Evolutionary conservation across 2,797 vertebrate genomes (phyloP).

Genomic region (Chromis chromis): DNA sequence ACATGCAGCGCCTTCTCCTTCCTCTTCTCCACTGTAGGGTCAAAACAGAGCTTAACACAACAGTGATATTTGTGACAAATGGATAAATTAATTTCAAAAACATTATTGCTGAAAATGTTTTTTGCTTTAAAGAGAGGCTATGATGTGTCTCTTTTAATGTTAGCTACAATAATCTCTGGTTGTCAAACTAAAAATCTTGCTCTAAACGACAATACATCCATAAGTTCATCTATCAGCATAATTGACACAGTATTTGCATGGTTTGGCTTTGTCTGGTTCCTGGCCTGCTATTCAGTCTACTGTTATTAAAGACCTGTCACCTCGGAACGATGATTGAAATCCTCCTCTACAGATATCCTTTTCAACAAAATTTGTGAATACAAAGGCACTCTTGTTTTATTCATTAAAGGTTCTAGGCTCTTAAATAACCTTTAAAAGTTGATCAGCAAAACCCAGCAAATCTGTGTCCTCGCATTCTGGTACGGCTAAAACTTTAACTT

Average conservation of each 20-base stretch:
- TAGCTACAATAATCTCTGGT: neutral
- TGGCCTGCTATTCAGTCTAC: neutral
- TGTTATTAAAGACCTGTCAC: neutral
- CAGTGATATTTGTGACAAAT: slow-evolving; percentile 1
- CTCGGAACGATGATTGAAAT: neutral
- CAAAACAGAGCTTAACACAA: slow-evolving; percentile 45
- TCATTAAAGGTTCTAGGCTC: neutral
- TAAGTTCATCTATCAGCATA: neutral
- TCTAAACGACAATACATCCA: neutral
- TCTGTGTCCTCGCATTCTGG: neutral
- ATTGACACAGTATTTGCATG: neutral
- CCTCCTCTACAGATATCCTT: neutral
- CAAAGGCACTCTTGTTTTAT: neutral
- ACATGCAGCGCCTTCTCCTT: slow-evolving; percentile 54
- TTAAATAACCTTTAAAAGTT: neutral
- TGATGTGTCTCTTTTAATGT: neutral
- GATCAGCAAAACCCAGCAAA: neutral
- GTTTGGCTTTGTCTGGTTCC: neutral
- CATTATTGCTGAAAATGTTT: neutral
- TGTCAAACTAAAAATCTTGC: neutral
- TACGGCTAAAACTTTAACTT: neutral
- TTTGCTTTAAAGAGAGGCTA: neutral
- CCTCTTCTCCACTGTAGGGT: slow-evolving; percentile 34
- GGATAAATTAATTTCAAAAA: neutral
- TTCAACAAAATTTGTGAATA: neutral